A percentile compares a stretch with the other conserved stretches of the same genome.
These are phyloP conservation scores for Microchirus variegatus DNA, from an alignment of 2,797 vertebrate genomes.

Conservation along the genomic window DNA sequence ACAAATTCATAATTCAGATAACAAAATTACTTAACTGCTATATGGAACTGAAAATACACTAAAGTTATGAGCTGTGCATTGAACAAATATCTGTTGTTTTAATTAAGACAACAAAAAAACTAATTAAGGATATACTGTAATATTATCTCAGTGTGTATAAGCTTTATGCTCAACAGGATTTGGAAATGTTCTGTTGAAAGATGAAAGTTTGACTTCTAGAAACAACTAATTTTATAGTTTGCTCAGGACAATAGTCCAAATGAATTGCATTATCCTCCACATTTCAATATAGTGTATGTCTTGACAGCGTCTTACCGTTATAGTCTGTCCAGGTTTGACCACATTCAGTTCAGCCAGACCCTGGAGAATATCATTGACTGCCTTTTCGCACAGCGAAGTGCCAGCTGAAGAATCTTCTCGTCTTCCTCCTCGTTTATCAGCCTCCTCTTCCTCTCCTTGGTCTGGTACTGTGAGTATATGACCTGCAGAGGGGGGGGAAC, in stretches of 20 bases:
- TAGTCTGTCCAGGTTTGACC: constrained; percentile 79
- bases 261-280: background rate
- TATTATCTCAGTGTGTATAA: no score
- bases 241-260: background rate
- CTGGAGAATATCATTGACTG: constrained; percentile 78
- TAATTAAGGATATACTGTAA: no score
- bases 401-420: constrained; percentile 32
- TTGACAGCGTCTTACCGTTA: constrained; percentile 75
- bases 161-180: no score
- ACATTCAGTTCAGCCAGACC: constrained; percentile 82
- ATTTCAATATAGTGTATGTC: background rate
- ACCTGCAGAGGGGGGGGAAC: constrained; percentile 63
- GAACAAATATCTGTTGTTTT: no score
- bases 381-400: constrained; percentile 73
- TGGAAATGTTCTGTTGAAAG: no score
- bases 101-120: no score
- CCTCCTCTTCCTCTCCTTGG: constrained; percentile 53
- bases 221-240: no score
- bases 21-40: no score
- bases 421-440: constrained; percentile 46
- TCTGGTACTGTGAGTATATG: constrained; percentile 76
- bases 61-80: no score
- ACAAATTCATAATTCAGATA: no score
- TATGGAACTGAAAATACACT: no score
- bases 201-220: no score